Evolutionary conservation across 2,797 vertebrate species (phyloP).

Genomic region (Pristis pectinata): DNA sequence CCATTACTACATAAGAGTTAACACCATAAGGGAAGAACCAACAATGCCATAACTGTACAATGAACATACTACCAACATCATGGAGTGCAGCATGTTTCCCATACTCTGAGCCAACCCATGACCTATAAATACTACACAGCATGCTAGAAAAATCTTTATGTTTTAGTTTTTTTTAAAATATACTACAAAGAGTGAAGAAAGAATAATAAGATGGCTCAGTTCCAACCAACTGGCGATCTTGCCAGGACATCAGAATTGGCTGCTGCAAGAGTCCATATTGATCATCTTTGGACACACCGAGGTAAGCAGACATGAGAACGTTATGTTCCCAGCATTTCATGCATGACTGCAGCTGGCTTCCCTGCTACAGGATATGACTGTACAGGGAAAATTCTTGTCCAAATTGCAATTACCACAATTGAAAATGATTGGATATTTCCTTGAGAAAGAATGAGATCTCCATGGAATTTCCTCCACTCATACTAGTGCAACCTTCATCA

Average conservation of each 20-base stretch:
- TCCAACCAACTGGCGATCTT: background rate
- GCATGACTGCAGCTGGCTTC: background rate
- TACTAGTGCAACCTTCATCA: background rate
- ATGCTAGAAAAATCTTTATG: background rate
- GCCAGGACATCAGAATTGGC: background rate
- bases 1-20: background rate
- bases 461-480: slow-evolving; percentile 28
- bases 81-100: background rate
- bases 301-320: background rate
- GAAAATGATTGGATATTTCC: slow-evolving; percentile 36
- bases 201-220: background rate
- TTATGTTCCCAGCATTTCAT: slow-evolving; percentile 5
- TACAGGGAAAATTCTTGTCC: slow-evolving; percentile 25
- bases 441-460: slow-evolving; percentile 14
- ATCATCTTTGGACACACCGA: background rate
- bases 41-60: background rate
- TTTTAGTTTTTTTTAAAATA: too few relatives aligned
- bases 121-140: background rate
- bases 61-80: background rate
- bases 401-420: slow-evolving; percentile 29
- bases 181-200: too few relatives aligned
- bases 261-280: background rate
- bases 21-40: background rate
- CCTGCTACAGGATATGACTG: slow-evolving; percentile 16
- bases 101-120: background rate